Conservation (phyloP, 2,888 invertebrate genomes). For the Agrilus biguttatus region DNA sequence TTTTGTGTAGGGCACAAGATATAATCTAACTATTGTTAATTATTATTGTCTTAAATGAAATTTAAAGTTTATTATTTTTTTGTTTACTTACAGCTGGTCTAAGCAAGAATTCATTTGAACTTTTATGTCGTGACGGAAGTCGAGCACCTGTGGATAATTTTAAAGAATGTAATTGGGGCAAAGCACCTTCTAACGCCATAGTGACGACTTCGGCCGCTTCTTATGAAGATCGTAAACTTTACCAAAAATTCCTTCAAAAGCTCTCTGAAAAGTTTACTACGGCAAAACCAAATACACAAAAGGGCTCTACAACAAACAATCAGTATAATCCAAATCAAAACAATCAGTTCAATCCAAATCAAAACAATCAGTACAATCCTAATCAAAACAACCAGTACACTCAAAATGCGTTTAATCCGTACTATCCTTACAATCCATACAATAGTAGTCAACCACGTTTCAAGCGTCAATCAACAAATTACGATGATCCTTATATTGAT, state of each 20-base stretch:
- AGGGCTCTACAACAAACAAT: conserved; percentile 8
- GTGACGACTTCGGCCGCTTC: conserved; percentile 72
- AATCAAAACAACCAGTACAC: conserved; percentile 6
- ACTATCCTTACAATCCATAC: conserved; percentile 4
- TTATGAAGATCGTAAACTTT: conserved; percentile 39
- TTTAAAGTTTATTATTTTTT: conserved; percentile 1
- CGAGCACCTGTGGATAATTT: conserved; percentile 54
- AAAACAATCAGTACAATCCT: conserved; percentile 4
- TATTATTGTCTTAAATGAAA: too few relatives aligned
- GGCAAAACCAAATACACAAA: conserved; percentile 14
- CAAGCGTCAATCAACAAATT: conserved; percentile 8
- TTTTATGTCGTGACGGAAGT: conserved; percentile 69
- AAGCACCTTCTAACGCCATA: conserved; percentile 68
- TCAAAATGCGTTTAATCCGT: not conserved
- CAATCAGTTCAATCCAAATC: conserved; percentile 1
- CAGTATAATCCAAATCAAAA: conserved; percentile 1
- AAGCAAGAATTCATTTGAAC: conserved; percentile 55
- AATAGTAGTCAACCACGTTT: conserved; percentile 5
- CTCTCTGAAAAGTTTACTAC: conserved; percentile 41
- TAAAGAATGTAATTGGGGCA: conserved; percentile 71
- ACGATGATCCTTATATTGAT: conserved; percentile 17
- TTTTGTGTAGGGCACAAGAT: too few relatives aligned
- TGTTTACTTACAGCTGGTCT: conserved; percentile 39
- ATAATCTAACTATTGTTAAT: too few relatives aligned
- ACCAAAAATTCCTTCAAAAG: conserved; percentile 50